Conservation (phyloP, 2,888 invertebrate species). For the Epirrhoe alternata region DNA sequence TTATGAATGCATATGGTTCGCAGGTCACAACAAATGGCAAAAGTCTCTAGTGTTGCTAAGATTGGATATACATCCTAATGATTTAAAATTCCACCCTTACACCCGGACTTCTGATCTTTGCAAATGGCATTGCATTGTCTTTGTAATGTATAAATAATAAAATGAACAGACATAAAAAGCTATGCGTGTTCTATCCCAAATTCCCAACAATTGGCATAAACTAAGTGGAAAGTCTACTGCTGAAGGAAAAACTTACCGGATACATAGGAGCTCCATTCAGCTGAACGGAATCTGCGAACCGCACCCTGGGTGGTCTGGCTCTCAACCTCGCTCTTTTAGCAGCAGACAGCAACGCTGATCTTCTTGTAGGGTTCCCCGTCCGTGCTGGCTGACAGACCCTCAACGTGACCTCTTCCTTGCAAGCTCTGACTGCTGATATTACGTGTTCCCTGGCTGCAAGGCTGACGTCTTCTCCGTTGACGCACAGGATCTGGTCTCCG, state of each 20-base stretch:
- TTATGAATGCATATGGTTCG: not conserved
- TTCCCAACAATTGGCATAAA: too few relatives aligned
- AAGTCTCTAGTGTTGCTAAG: too few relatives aligned
- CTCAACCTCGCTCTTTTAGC: slow-evolving; percentile 93
- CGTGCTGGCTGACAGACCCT: slow-evolving; percentile 93
- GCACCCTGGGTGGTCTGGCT: slow-evolving; percentile 92
- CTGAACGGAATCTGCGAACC: slow-evolving; percentile 95
- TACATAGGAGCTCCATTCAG: slow-evolving; percentile 93
- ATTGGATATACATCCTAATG: too few relatives aligned
- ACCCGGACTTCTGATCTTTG: too few relatives aligned
- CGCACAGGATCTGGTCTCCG: slow-evolving; percentile 95
- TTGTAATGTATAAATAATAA: too few relatives aligned
- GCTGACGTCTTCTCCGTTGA: slow-evolving; percentile 96
- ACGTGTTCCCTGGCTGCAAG: slow-evolving; percentile 94
- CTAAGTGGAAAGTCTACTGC: too few relatives aligned
- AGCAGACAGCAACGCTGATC: slow-evolving; percentile 94
- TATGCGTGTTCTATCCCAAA: too few relatives aligned
- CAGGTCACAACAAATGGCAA: too few relatives aligned
- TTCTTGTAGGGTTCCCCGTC: slow-evolving; percentile 83
- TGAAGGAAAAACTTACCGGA: slow-evolving; percentile 84
- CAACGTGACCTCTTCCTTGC: slow-evolving; percentile 89
- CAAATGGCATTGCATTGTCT: too few relatives aligned
- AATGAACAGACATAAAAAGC: too few relatives aligned
- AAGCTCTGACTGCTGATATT: slow-evolving; percentile 93
- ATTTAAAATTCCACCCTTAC: too few relatives aligned